phyloP scores from a whole-genome alignment of 2,113 vertebrate genomes.

The Cavia porcellus region DNA sequence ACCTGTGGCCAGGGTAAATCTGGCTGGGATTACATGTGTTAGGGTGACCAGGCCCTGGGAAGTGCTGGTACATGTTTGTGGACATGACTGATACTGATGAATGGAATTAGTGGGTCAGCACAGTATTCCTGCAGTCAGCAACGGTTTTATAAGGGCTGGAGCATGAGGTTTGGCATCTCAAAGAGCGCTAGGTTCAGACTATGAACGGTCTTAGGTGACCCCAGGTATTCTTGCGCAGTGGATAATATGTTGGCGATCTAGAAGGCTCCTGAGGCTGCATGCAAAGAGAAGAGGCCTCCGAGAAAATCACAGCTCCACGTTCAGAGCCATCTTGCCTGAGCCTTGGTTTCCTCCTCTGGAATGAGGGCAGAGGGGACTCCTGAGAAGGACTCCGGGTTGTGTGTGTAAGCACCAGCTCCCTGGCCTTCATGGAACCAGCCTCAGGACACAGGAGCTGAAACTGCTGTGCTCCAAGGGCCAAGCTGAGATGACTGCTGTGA shows the following conservation, averaged over 20 bases:
- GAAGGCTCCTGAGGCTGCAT: background rate
- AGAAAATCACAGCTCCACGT: background rate
- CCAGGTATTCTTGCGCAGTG: background rate
- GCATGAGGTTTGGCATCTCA: background rate
- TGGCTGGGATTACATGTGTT: background rate
- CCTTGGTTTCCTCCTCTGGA: background rate
- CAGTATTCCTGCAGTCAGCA: background rate
- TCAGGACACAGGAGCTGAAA: background rate
- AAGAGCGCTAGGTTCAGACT: background rate
- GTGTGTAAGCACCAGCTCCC: fast-evolving
- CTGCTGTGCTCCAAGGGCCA: fast-evolving
- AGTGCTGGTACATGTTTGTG: background rate
- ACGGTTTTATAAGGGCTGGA: background rate
- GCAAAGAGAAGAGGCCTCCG: background rate
- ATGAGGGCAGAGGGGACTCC: background rate
- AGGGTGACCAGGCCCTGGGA: background rate
- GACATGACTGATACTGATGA: fast-evolving
- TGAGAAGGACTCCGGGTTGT: too few relatives aligned
- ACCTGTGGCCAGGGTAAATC: fast-evolving
- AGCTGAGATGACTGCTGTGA: background rate
- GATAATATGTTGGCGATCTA: background rate
- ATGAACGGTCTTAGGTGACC: background rate
- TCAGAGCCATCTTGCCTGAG: fast-evolving
- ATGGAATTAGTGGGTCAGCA: fast-evolving
- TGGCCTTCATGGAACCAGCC: background rate